Evolutionary conservation across 2,113 vertebrate genomes (phyloP).

Genomic region (Opisthocomus hoazin): DNA sequence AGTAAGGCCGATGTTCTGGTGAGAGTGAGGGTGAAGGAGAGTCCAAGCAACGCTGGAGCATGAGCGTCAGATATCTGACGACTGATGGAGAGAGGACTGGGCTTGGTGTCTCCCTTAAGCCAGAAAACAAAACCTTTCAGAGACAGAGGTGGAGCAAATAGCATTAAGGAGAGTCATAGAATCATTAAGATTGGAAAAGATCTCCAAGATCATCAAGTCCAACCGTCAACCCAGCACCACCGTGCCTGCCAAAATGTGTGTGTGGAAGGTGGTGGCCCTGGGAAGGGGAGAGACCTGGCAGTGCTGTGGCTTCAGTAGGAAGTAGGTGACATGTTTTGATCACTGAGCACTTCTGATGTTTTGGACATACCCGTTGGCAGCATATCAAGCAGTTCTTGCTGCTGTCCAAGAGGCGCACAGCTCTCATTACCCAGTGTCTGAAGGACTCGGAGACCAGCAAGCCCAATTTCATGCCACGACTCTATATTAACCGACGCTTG

Average conservation of each 20-base stretch:
- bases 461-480: constrained; percentile 93
- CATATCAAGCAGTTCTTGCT: constrained; percentile 94
- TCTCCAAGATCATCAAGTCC: too few species aligned
- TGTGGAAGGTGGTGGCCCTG: neutral
- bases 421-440: constrained; percentile 92
- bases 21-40: neutral
- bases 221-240: too few species aligned
- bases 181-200: too few species aligned
- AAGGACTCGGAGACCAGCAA: constrained; percentile 96
- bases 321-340: neutral
- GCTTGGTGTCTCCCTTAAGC: neutral
- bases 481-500: constrained; percentile 96
- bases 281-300: neutral
- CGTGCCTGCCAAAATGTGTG: too few species aligned
- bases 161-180: neutral
- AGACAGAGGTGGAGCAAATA: neutral
- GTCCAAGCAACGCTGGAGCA: neutral
- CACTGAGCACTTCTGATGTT: neutral
- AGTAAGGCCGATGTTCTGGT: neutral
- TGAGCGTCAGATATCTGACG: neutral
- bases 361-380: constrained; percentile 58
- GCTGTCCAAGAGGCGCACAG: constrained; percentile 89
- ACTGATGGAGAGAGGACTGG: neutral
- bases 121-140: neutral
- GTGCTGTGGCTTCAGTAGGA: neutral